These are phyloP conservation scores for Zoanthus sociatus DNA, from an alignment of 92 coral and sea anemone genomes.

Conservation along the genomic window DNA sequence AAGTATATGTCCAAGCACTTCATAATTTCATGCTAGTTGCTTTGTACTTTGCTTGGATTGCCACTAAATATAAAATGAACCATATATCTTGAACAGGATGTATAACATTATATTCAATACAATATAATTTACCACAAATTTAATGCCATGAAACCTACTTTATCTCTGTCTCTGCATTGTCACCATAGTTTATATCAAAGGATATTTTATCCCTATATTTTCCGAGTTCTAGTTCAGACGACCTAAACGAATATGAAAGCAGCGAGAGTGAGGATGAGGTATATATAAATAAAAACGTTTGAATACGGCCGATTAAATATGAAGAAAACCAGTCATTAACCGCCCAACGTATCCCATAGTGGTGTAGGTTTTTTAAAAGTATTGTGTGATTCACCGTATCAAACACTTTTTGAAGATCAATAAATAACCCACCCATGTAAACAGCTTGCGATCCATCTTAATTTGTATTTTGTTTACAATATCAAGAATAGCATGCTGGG, in stretches of 20 bases:
- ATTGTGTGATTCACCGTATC: not conserved
- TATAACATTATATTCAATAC: too few species aligned
- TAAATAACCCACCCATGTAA: not conserved
- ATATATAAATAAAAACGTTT: not conserved
- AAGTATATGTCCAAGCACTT: too few species aligned
- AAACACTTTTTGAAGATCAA: too few species aligned
- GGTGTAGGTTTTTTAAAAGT: not conserved
- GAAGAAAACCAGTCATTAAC: too few species aligned
- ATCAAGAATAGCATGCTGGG: not conserved
- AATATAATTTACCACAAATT: too few species aligned
- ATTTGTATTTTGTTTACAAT: too few species aligned
- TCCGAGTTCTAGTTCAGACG: conserved; percentile 20
- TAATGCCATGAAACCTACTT: not conserved
- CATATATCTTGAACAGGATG: too few species aligned
- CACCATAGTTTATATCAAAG: not conserved
- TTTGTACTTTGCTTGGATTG: too few species aligned
- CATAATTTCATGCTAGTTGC: too few species aligned
- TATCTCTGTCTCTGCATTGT: not conserved
- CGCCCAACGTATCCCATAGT: not conserved
- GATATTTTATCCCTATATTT: not conserved
- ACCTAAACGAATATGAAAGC: conserved; percentile 11
- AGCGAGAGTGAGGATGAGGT: conserved; percentile 19
- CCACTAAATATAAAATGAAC: too few species aligned
- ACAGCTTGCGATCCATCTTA: not conserved
- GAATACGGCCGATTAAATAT: not conserved